Base-by-base conservation (phyloP, 2,797 vertebrate species). In the Scleropages formosus region DNA sequence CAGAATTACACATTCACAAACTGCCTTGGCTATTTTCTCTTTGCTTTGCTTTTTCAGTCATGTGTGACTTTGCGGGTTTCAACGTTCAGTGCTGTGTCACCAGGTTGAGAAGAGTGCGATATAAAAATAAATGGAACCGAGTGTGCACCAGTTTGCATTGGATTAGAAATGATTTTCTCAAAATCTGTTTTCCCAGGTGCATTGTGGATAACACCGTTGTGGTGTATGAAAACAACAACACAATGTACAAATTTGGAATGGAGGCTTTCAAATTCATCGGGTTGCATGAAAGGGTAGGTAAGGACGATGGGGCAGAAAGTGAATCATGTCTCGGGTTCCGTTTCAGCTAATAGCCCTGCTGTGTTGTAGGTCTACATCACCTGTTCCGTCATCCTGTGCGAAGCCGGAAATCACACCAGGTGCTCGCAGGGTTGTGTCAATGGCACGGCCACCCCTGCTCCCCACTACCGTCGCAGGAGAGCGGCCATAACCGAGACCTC, bases 221-320 rank as follows among this genome's bases (percentile, higher is more conserved):
- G 8, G 69, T 82, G 44, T 75, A 88, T 76, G 0, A 71, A 0
- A 2, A 8, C 22, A 46, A 82, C 8, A 0, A 72, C 1, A 81
- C 53, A 8, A 71, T 84, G 0, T 90, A 87, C 0, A 72, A 1
- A 63, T 87, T 92, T 81, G 85, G 86, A 81, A 66, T 91, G 51
- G 86, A 91, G 74, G 89, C 89, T 74, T 92, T 92, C 82, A 81
- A 88, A 61, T 93, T 92, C 78, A 90, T 91, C 24, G 90, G 91
- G 56, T 0, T 81, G 24, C 80, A 88, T 20, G 80, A 90, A n/a
- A n/a, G n/a, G n/a, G n/a, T n/a, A n/a, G n/a, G 31, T 39, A 39
- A 6, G 2, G 31, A 39, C 39, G 31, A 6, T 39, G 31, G 31
- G 31, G 39, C 2, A 39, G 31, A 39, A 6, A 2, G 31, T 2